Evolutionary conservation across 2,797 vertebrate species (phyloP).

Genomic region (Acanthurus tractus): DNA sequence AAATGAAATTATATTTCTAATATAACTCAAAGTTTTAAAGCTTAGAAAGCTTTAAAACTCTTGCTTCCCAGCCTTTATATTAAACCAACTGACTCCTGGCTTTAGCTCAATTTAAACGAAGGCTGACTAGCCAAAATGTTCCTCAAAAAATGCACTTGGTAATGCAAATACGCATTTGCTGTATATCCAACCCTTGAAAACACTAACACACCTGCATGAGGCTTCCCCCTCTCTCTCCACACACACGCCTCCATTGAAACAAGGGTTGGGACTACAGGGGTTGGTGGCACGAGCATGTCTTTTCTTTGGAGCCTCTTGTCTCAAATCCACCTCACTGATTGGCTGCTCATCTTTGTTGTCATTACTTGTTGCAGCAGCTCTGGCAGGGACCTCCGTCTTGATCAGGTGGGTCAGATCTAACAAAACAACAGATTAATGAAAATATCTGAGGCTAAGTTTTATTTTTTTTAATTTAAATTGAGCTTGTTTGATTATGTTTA

Average conservation of each 20-base stretch:
- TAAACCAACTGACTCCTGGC: no score
- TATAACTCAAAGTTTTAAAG: no score
- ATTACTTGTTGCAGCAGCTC: neutral
- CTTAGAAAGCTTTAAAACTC: no score
- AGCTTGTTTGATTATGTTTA: no score
- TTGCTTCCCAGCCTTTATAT: no score
- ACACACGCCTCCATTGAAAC: constrained; percentile 90
- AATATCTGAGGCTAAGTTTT: neutral
- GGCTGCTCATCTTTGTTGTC: constrained; percentile 54
- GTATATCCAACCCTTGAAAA: neutral
- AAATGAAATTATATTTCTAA: no score
- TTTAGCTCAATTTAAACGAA: no score
- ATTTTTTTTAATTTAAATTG: no score
- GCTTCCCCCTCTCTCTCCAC: constrained; percentile 81
- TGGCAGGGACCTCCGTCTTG: constrained; percentile 86
- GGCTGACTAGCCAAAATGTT: no score
- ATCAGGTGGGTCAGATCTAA: constrained; percentile 89
- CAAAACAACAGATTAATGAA: neutral
- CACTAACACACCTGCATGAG: constrained; percentile 87
- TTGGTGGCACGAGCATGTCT: constrained; percentile 61
- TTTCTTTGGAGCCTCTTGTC: constrained; percentile 51
- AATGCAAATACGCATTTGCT: no score
- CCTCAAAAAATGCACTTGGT: no score
- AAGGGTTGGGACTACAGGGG: constrained; percentile 87
- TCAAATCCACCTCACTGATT: constrained; percentile 33